Base-by-base conservation (phyloP, 2,888 invertebrate species). In the Itoplectis maculator region DNA sequence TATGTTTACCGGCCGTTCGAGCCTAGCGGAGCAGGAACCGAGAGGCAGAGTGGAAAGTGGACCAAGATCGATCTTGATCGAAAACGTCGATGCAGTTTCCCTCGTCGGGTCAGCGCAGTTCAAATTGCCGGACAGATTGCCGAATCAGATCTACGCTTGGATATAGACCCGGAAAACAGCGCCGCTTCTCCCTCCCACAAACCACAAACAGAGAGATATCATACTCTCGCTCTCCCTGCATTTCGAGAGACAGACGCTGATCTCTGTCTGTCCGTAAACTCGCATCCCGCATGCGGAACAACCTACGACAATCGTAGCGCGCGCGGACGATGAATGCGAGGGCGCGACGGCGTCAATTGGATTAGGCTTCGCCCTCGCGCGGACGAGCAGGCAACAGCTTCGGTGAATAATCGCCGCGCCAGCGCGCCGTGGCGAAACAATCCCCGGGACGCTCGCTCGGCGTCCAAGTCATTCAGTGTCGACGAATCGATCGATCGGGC, bases 51-150 rank as follows among this genome's bases (percentile, higher is more conserved):
- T 5, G 8, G 7, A 23, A 70, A 8, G 2, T n/a, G 9, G 23
- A 56, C 56, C 47, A 37, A 45, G 42, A 77, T 77, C 49, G 69
- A 77, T 77, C 59, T 76, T 76, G 15, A 76, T 61, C 23, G 3
- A n/a, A 23, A 51, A n/a, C 13, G 15, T 47, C 68, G 42, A 51
- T 69, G 77, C 61, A 61, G 68, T 29, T 61, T 51, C 40, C 40
- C 42, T 68, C 2, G 29, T 9, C 40, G 9, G 18, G 13, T 47
- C 56, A n/a, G n/a, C n/a, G 18, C 18, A 23, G 56, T 15, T 59
- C 79, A 79, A 82, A 82, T 82, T 68, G 80, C 45, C 54, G 54
- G n/a, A 76, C 79, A 80, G 77, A 83, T 83, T 80, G 77, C 68
- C 63, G 63, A 69, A 69, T 51, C 51, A 76, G 77, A 83, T 83